These are phyloP conservation scores for Lutjanus campechanus DNA, from an alignment of 2,797 vertebrate genomes.

Conservation along the genomic window DNA sequence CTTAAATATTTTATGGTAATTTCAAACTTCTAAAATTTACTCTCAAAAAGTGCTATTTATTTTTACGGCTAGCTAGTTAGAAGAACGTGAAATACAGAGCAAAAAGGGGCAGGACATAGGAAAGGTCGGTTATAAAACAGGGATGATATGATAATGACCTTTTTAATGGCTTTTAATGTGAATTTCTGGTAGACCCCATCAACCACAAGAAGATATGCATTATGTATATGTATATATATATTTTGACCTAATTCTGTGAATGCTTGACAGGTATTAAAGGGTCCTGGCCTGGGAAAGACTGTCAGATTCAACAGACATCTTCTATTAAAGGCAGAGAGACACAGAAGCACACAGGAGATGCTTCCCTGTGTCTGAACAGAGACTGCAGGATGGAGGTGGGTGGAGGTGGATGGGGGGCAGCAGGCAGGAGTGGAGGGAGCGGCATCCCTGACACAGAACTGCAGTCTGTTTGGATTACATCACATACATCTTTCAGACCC, in stretches of 20 bases:
- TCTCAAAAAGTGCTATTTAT: too few relatives aligned
- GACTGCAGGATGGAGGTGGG: constrained; percentile 56
- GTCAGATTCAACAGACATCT: constrained; percentile 13
- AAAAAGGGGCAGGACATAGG: too few relatives aligned
- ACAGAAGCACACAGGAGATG: constrained; percentile 24
- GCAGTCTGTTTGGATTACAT: constrained; percentile 80
- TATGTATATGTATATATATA: not conserved
- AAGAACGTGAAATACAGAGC: too few relatives aligned
- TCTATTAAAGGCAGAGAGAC: constrained; percentile 31
- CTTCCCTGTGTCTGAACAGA: constrained; percentile 36
- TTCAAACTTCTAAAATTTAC: too few relatives aligned
- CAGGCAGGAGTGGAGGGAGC: constrained; percentile 33
- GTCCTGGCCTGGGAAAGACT: not conserved
- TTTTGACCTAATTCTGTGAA: not conserved
- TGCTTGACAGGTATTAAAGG: not conserved
- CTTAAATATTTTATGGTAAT: too few relatives aligned
- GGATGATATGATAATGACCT: not conserved
- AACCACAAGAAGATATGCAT: not conserved
- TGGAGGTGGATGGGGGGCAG: constrained; percentile 32
- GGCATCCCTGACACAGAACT: constrained; percentile 66
- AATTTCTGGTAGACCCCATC: not conserved
- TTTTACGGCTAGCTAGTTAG: too few relatives aligned
- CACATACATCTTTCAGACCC: constrained; percentile 78
- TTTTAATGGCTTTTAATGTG: not conserved
- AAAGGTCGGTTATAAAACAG: not conserved